phyloP scores from a whole-genome alignment of 2,888 invertebrate genomes.

The Stenchaetothrips biformis region DNA sequence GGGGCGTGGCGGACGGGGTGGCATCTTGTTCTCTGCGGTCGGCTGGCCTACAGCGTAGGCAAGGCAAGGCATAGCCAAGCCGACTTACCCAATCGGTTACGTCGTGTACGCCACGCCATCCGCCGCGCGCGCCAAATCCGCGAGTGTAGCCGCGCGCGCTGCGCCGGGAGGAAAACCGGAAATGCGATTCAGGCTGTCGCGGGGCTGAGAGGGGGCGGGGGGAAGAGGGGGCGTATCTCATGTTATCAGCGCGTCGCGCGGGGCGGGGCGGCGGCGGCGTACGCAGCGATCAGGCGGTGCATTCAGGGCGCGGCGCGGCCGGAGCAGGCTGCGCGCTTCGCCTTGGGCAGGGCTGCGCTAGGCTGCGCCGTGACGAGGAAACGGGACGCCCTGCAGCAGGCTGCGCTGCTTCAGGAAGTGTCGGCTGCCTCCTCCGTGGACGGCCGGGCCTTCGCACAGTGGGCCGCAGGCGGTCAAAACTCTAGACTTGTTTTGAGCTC shows the following conservation, averaged over 20 bases:
- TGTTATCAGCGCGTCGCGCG: background rate
- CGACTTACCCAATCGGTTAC: slow-evolving; percentile 14
- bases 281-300: background rate
- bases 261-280: background rate
- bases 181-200: background rate
- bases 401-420: background rate
- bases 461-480: no score
- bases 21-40: no score
- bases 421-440: background rate
- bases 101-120: background rate
- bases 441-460: background rate
- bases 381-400: background rate
- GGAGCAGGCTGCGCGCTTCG: background rate
- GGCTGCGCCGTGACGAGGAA: background rate
- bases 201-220: background rate
- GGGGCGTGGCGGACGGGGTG: no score
- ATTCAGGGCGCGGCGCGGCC: no score
- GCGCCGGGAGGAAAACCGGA: background rate
- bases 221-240: background rate
- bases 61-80: no score
- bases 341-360: background rate
- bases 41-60: no score
- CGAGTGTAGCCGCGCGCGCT: background rate
- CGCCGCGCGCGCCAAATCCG: background rate
- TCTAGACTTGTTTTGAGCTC: no score